Percentiles rank a stretch among this genome's conserved stretches.
phyloP scores from a whole-genome alignment of 1,140 invertebrate species.

The Pinna nobilis region DNA sequence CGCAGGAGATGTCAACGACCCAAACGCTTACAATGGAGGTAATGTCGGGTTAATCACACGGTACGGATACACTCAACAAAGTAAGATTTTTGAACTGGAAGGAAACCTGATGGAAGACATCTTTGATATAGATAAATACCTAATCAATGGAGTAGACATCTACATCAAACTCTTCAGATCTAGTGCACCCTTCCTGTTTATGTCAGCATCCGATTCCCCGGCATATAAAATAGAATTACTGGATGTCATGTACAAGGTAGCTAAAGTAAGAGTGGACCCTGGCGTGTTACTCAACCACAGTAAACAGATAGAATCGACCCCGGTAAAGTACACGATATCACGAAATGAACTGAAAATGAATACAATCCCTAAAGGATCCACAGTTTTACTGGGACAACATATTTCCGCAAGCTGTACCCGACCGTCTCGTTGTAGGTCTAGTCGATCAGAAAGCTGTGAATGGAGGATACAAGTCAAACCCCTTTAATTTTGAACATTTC shows the following conservation, averaged over 20 bases:
- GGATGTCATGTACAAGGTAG: conserved; percentile 27
- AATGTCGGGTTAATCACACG: conserved; percentile 14
- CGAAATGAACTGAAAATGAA: conserved; percentile 32
- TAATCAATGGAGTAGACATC: conserved; percentile 26
- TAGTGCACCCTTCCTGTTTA: conserved; percentile 24
- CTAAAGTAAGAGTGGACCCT: conserved; percentile 30
- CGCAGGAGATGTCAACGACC: neutral
- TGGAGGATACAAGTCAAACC: conserved; percentile 36
- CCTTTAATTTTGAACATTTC: conserved; percentile 33
- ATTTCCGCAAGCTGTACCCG: conserved; percentile 25
- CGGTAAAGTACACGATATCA: conserved; percentile 21
- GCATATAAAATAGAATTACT: conserved; percentile 27
- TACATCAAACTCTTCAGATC: conserved; percentile 38
- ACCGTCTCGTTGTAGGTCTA: conserved; percentile 6
- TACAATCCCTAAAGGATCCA: conserved; percentile 15
- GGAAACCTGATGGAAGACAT: conserved; percentile 26
- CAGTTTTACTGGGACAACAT: conserved; percentile 36
- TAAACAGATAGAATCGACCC: conserved; percentile 21
- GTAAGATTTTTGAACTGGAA: conserved; percentile 26
- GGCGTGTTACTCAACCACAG: conserved; percentile 37
- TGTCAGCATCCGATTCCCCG: conserved; percentile 14
- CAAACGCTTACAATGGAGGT: conserved; percentile 17
- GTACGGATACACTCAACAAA: conserved; percentile 31
- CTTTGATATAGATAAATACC: conserved; percentile 33
- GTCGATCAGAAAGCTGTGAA: conserved; percentile 29